These are phyloP conservation scores for Ceyx margarethae DNA, from an alignment of 2,113 vertebrate genomes.

Conservation along the genomic window DNA sequence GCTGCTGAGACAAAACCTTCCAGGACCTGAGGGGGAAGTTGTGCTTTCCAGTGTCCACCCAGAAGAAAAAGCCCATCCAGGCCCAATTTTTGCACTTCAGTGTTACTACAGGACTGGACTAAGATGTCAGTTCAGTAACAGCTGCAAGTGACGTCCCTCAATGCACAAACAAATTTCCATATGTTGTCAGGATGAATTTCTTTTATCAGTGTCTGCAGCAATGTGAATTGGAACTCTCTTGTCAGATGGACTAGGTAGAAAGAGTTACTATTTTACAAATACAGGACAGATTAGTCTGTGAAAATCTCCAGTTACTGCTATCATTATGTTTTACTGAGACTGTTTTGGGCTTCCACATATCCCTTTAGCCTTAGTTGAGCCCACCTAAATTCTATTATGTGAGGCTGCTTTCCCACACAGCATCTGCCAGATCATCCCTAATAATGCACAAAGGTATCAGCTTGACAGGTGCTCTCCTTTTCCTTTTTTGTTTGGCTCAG, in stretches of 20 bases:
- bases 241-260: not conserved
- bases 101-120: not conserved
- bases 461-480: not conserved
- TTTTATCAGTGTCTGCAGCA: slow-evolving; percentile 29
- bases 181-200: slow-evolving; percentile 14
- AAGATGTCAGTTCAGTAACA: not conserved
- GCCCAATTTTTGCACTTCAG: not conserved
- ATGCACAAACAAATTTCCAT: slow-evolving; percentile 33
- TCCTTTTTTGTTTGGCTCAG: not conserved
- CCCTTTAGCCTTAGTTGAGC: not conserved
- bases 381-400: not conserved
- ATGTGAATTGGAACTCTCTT: slow-evolving; percentile 18
- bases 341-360: not conserved
- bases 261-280: slow-evolving; percentile 23
- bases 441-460: not conserved
- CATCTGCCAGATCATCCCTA: not conserved
- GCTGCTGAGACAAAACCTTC: not conserved
- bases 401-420: not conserved
- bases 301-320: not conserved
- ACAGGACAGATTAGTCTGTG: not conserved
- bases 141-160: not conserved
- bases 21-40: rapidly evolving
- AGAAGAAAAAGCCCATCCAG: not conserved
- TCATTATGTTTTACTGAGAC: not conserved
- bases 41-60: not conserved